A percentile compares a stretch with the other conserved stretches of the same genome.
phyloP scores from a whole-genome alignment of 2,888 invertebrate genomes.

The Eupithecia centaureata region DNA sequence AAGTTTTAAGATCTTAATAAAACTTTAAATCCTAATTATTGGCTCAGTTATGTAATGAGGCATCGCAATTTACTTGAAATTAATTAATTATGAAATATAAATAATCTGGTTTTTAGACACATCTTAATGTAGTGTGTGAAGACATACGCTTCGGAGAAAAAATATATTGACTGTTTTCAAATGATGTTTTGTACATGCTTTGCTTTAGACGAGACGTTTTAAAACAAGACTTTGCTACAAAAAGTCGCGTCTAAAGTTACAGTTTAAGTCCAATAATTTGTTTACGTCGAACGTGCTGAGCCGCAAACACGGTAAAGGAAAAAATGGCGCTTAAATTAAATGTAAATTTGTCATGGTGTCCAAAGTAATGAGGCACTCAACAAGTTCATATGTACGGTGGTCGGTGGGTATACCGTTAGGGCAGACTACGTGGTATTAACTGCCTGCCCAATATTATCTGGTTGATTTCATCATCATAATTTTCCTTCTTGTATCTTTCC shows the following conservation, averaged over 20 bases:
- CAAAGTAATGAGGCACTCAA: constrained; percentile 22
- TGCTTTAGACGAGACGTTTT: not conserved
- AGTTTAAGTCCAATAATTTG: constrained; percentile 56
- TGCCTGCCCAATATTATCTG: not conserved
- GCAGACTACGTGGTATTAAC: not conserved
- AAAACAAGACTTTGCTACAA: not conserved
- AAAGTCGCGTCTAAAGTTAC: constrained; percentile 20
- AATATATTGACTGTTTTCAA: not conserved
- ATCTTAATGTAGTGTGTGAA: not conserved
- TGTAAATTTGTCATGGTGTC: constrained; percentile 51
- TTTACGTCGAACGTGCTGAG: constrained; percentile 49
- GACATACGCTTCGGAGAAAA: not conserved
- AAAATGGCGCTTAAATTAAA: constrained; percentile 50
- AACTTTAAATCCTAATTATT: not conserved
- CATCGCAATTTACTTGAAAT: too few relatives aligned
- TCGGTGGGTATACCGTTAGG: not conserved
- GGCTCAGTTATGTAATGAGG: not conserved
- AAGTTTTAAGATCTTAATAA: not conserved
- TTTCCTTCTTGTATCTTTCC: too few relatives aligned
- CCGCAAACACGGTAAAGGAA: constrained; percentile 35
- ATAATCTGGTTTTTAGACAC: not conserved
- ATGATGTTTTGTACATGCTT: too few relatives aligned
- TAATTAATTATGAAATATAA: too few relatives aligned
- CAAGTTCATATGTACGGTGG: constrained; percentile 13
- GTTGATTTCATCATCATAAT: not conserved